A percentile compares a stretch with the other conserved stretches of the same genome.
These are phyloP conservation scores for Poecile montanus DNA, from an alignment of 2,797 vertebrate species.

Conservation along the genomic window DNA sequence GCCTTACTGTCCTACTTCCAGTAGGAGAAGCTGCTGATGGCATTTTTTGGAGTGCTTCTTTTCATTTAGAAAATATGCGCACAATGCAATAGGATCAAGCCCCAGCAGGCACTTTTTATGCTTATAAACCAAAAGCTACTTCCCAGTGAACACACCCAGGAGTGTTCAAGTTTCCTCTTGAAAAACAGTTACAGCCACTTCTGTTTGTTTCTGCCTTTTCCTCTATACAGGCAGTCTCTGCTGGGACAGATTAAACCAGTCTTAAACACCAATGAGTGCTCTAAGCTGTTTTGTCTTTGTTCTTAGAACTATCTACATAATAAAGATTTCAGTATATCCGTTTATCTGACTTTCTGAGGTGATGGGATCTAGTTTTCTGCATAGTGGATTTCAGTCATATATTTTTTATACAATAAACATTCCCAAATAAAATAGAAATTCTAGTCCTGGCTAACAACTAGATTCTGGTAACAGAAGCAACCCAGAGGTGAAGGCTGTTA, in stretches of 20 bases:
- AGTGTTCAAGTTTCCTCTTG: neutral
- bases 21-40: neutral
- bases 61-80: neutral
- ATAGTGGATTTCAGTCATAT: neutral
- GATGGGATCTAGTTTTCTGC: neutral
- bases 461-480: neutral
- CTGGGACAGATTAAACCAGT: neutral
- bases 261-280: neutral
- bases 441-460: neutral
- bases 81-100: rapidly evolving
- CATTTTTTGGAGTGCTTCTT: neutral
- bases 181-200: neutral
- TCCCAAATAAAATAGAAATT: neutral
- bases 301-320: neutral
- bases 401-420: neutral
- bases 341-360: neutral
- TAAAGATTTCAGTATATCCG: neutral
- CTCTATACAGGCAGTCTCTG: neutral
- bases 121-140: neutral
- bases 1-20: neutral
- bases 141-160: neutral
- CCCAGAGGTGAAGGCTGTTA: neutral
- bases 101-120: neutral
- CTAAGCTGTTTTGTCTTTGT: neutral
- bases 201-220: neutral